Conservation (phyloP, 64 coral and sea anemone species). For the Montipora foliosa region DNA sequence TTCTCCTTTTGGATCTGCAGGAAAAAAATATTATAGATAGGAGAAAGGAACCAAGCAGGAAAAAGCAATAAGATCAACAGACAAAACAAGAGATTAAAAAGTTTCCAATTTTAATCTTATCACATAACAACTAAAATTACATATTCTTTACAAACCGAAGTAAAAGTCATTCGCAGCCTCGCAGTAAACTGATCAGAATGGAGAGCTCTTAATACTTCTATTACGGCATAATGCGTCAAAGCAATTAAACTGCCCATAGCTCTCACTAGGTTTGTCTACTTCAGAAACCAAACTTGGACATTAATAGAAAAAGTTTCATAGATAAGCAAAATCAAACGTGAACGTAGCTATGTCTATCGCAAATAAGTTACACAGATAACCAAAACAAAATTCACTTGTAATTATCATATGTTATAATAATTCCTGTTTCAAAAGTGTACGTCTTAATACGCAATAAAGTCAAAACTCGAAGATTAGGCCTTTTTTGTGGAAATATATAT, state of each 20-base stretch:
- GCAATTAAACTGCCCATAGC: background rate
- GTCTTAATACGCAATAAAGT: background rate
- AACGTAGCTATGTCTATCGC: background rate
- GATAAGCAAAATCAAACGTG: background rate
- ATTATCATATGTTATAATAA: slow-evolving; percentile 46
- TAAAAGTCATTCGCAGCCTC: background rate
- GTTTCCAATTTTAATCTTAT: background rate
- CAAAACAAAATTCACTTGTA: slow-evolving; percentile 6
- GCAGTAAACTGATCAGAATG: background rate
- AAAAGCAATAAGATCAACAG: background rate
- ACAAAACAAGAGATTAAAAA: slow-evolving; percentile 9
- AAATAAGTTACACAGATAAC: background rate
- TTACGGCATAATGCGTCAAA: background rate
- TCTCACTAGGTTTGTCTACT: background rate
- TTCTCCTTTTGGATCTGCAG: background rate
- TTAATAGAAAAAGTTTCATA: background rate
- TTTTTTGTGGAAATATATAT: background rate
- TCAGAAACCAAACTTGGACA: background rate
- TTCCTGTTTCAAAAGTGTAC: background rate
- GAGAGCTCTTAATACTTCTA: background rate
- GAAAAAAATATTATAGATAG: background rate
- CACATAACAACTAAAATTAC: background rate
- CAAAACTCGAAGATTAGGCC: background rate
- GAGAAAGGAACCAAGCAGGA: background rate
- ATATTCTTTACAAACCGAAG: slow-evolving; percentile 20